Evolutionary conservation across 2,888 invertebrate species (phyloP).

Genomic region (Myopa testacea): DNA sequence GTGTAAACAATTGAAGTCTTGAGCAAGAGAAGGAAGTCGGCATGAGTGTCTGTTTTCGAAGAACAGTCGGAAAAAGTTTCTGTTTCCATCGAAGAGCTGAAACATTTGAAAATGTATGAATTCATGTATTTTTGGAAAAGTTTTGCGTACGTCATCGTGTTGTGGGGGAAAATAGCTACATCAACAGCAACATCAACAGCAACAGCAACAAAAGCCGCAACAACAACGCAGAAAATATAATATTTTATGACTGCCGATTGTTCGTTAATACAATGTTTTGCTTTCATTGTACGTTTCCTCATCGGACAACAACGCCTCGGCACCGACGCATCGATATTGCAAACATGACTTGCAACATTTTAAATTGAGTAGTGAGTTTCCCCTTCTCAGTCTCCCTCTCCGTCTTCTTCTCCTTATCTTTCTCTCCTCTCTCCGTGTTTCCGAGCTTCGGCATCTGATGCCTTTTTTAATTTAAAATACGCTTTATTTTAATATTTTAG

Average conservation of each 20-base stretch:
- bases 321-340: background rate
- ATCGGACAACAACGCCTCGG: no score
- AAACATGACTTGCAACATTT: slow-evolving; percentile 22
- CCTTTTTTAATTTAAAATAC: background rate
- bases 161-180: no score
- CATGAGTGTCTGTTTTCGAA: background rate
- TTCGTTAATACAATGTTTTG: background rate
- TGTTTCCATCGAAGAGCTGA: background rate
- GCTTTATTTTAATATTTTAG: no score
- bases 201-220: background rate
- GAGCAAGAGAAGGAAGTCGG: background rate
- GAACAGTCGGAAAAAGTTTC: background rate
- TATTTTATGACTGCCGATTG: background rate
- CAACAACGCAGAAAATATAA: background rate
- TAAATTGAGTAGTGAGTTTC: background rate
- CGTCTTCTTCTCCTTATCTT: background rate
- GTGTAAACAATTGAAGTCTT: background rate
- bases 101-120: background rate
- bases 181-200: no score
- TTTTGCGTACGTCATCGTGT: slow-evolving; percentile 16
- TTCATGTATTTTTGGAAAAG: background rate
- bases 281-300: no score
- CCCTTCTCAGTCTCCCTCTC: no score
- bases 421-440: no score
- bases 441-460: background rate